A percentile compares a stretch with the other conserved stretches of the same genome.
Evolutionary conservation across 2,797 vertebrate species (phyloP).

Genomic region (Cuniculus paca): DNA sequence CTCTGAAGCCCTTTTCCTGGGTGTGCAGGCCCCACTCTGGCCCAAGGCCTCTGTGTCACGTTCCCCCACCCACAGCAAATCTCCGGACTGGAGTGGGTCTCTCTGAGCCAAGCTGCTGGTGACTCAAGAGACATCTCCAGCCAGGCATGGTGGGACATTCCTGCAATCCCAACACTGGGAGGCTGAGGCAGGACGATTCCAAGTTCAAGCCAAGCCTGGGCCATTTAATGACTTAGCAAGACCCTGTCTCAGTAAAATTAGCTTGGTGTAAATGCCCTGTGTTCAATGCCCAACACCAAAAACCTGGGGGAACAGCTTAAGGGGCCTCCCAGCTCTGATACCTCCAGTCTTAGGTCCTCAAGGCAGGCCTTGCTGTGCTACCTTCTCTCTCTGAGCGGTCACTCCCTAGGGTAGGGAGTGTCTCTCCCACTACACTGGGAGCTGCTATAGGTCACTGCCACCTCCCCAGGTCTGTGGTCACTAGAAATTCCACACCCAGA

Average conservation of each 20-base stretch:
- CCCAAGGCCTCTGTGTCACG: neutral
- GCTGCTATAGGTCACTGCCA: neutral
- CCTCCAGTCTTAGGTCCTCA: neutral
- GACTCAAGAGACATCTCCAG: neutral
- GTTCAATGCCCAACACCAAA: neutral
- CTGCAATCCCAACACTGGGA: neutral
- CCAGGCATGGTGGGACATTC: neutral
- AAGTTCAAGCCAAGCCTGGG: neutral
- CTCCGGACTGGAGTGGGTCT: neutral
- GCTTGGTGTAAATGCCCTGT: neutral
- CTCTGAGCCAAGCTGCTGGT: neutral
- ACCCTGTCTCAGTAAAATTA: neutral
- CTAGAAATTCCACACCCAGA: neutral
- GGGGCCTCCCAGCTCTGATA: neutral
- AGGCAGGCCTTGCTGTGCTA: neutral
- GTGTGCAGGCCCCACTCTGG: neutral
- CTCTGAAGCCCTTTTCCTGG: neutral
- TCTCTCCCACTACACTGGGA: neutral
- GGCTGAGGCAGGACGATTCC: neutral
- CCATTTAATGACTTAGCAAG: neutral
- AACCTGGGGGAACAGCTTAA: neutral
- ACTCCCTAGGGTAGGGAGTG: neutral
- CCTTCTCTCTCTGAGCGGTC: fast-evolving
- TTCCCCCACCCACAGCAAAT: neutral
- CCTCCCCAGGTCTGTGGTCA: neutral